phyloP scores from a whole-genome alignment of 1,140 invertebrate species.

The Brachionus koreanus region DNA sequence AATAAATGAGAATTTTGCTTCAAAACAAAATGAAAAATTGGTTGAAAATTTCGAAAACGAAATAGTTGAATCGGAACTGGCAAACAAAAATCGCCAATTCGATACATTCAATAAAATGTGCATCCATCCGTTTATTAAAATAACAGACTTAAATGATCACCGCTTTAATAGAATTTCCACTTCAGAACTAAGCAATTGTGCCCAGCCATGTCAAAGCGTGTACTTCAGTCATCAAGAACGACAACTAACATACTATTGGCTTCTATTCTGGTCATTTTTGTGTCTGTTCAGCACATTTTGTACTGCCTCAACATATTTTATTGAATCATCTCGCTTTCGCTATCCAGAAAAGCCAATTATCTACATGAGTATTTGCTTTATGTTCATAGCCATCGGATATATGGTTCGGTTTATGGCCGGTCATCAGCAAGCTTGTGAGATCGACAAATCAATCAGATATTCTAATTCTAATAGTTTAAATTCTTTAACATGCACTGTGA shows the following conservation, averaged over 20 bases:
- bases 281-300: slow-evolving; percentile 46
- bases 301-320: slow-evolving; percentile 57
- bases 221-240: slow-evolving; percentile 64
- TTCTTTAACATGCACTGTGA: slow-evolving; percentile 75
- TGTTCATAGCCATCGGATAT: slow-evolving; percentile 77
- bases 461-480: not conserved
- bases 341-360: slow-evolving; percentile 97
- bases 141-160: slow-evolving; percentile 1
- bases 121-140: slow-evolving; percentile 15
- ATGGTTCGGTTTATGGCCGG: slow-evolving; percentile 60
- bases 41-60: not conserved
- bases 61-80: not conserved
- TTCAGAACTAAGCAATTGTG: slow-evolving; percentile 75
- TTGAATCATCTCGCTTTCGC: slow-evolving; percentile 75
- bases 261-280: slow-evolving; percentile 26
- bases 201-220: slow-evolving; percentile 80
- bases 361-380: slow-evolving; percentile 91
- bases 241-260: slow-evolving; percentile 6
- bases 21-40: not conserved
- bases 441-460: not conserved
- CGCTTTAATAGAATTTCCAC: slow-evolving; percentile 58
- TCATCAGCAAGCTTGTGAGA: slow-evolving; percentile 30
- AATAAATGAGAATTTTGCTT: not conserved
- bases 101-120: not conserved
- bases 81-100: not conserved